A percentile compares a stretch with the other conserved stretches of the same genome.
phyloP scores from a whole-genome alignment of 2,797 vertebrate genomes.

The Luscinia megarhynchos region DNA sequence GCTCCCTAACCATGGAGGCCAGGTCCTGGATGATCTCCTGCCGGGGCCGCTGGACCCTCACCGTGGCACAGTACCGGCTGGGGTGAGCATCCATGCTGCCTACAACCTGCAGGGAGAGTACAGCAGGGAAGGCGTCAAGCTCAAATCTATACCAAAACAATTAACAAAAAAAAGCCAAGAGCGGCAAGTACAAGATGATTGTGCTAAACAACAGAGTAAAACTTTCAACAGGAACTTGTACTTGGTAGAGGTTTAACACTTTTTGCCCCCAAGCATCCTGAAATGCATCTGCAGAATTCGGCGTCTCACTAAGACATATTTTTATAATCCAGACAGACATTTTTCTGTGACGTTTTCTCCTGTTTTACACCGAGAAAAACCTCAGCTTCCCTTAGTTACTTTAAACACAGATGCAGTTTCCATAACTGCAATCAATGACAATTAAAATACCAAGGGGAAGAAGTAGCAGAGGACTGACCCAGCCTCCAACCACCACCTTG shows the following conservation, averaged over 20 bases:
- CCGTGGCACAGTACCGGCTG: slow-evolving; percentile 97
- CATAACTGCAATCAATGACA: background rate
- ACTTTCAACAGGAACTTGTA: background rate
- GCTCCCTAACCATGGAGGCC: slow-evolving; percentile 96
- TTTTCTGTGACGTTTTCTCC: background rate
- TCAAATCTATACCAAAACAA: background rate
- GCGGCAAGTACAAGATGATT: background rate
- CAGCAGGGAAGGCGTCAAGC: background rate
- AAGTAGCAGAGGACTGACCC: background rate
- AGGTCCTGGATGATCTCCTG: slow-evolving; percentile 98
- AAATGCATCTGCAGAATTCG: background rate
- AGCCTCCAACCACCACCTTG: background rate
- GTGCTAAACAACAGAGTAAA: background rate
- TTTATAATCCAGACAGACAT: background rate
- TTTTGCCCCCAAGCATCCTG: background rate
- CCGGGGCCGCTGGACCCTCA: slow-evolving; percentile 94
- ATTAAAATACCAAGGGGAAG: background rate
- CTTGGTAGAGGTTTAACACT: background rate
- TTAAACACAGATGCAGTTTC: background rate
- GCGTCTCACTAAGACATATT: background rate
- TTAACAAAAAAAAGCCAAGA: background rate
- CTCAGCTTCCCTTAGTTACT: background rate
- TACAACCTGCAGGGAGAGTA: slow-evolving; percentile 84
- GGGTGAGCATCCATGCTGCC: slow-evolving; percentile 99
- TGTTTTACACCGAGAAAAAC: background rate